These are phyloP conservation scores for Agriopis marginaria DNA, from an alignment of 2,888 invertebrate genomes.

Conservation along the genomic window DNA sequence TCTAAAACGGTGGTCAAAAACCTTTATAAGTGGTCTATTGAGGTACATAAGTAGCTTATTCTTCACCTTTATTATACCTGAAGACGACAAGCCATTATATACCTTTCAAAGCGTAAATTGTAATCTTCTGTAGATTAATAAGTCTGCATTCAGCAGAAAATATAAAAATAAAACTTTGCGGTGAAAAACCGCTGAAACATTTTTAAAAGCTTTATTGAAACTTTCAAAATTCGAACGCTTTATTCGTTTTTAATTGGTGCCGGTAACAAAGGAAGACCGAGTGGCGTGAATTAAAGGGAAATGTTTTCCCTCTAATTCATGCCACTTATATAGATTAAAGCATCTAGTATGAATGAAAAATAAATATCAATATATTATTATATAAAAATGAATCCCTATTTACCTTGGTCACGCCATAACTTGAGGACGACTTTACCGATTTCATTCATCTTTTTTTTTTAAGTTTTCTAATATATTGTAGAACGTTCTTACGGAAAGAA, in stretches of 20 bases:
- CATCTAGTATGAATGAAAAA: conserved; percentile 53
- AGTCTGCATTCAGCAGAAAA: conserved; percentile 22
- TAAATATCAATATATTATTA: no score
- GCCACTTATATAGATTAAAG: no score
- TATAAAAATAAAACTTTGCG: conserved; percentile 32
- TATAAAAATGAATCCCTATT: conserved; percentile 57
- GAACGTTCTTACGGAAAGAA: no score
- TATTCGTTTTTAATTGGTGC: conserved; percentile 71
- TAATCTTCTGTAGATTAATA: conserved; percentile 20
- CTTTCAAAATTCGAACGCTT: conserved; percentile 59
- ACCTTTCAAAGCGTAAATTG: conserved; percentile 20
- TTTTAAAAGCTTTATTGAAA: conserved; percentile 54
- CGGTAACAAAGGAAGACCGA: conserved; percentile 70
- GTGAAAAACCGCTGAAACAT: conserved; percentile 42
- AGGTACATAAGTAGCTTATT: conserved; percentile 20
- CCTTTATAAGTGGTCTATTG: conserved; percentile 23
- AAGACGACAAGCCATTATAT: conserved; percentile 28
- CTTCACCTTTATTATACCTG: conserved; percentile 26
- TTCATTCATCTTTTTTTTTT: no score
- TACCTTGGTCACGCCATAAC: no score
- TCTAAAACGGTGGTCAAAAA: conserved; percentile 37
- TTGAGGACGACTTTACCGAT: no score
- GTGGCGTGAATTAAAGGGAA: conserved; percentile 30
- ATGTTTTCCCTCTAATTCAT: no score
- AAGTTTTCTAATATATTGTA: no score